These are phyloP conservation scores for Narcine bancroftii DNA, from an alignment of 2,113 vertebrate species.

Conservation along the genomic window DNA sequence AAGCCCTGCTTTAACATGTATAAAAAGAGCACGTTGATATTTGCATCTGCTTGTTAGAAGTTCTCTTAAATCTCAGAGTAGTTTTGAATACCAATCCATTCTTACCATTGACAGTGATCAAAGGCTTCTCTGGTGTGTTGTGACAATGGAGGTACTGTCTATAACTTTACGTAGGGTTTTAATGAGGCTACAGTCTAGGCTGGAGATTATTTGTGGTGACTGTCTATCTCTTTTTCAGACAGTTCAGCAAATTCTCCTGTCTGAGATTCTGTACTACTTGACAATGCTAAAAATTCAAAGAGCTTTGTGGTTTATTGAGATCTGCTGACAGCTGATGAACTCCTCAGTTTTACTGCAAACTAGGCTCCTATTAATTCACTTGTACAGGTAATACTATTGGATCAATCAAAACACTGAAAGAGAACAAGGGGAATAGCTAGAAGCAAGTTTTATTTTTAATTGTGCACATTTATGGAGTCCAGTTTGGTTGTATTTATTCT, in stretches of 20 bases:
- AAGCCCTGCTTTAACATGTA: neutral
- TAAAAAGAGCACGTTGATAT: neutral
- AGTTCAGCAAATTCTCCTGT: slow-evolving; percentile 23
- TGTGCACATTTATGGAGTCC: neutral
- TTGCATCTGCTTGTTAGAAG: neutral
- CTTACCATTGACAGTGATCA: neutral
- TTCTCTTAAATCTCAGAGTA: neutral
- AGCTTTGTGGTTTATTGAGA: slow-evolving; percentile 23
- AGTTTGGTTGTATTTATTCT: neutral
- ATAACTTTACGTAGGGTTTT: neutral
- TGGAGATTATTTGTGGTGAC: slow-evolving; percentile 23
- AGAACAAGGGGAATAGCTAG: neutral
- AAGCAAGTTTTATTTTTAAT: neutral
- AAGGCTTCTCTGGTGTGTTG: neutral
- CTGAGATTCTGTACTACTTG: slow-evolving; percentile 4
- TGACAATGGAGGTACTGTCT: neutral
- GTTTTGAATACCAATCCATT: slow-evolving; percentile 7
- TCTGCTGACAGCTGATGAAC: neutral
- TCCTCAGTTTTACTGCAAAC: neutral
- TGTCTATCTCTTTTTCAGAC: neutral
- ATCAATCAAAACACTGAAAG: neutral
- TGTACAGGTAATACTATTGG: neutral
- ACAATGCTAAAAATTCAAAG: neutral
- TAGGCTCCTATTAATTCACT: neutral
- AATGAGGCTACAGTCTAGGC: slow-evolving; percentile 20